These are phyloP conservation scores for Mallotus villosus DNA, from an alignment of 2,797 vertebrate genomes.

Conservation along the genomic window DNA sequence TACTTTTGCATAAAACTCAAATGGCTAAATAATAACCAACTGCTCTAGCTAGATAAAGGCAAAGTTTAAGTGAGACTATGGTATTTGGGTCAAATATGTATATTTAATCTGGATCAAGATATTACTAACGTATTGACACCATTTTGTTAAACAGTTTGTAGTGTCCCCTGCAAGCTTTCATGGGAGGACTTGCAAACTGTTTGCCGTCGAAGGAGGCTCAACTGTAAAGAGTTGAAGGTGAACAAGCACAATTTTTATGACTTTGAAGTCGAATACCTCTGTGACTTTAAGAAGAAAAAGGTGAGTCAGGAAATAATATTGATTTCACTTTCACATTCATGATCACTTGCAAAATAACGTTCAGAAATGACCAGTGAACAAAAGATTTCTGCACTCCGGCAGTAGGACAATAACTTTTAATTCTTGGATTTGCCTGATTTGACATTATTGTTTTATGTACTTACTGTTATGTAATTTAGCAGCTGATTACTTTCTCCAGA, in stretches of 20 bases:
- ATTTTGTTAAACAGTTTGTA: constrained; percentile 64
- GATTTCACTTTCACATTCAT: background rate
- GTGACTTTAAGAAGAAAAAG: constrained; percentile 80
- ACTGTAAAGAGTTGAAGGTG: constrained; percentile 77
- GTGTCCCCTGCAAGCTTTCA: constrained; percentile 76
- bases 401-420: too few relatives aligned
- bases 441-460: too few relatives aligned
- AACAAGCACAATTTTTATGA: constrained; percentile 78
- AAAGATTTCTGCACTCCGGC: background rate
- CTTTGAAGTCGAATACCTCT: constrained; percentile 89
- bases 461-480: too few relatives aligned
- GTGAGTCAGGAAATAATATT: constrained; percentile 49
- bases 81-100: too few relatives aligned
- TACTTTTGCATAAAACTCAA: too few relatives aligned
- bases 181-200: constrained; percentile 76
- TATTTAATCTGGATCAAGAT: too few relatives aligned
- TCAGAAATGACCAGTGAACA: background rate
- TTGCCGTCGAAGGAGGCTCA: constrained; percentile 74
- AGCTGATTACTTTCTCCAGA: too few relatives aligned
- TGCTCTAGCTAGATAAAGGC: too few relatives aligned
- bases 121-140: background rate
- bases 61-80: too few relatives aligned
- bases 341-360: background rate
- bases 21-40: too few relatives aligned
- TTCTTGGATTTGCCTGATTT: too few relatives aligned